Percentiles rank a stretch among this genome's conserved stretches.
Conservation (phyloP, 2,113 vertebrate genomes). For the Tychaedon coryphoeus region DNA sequence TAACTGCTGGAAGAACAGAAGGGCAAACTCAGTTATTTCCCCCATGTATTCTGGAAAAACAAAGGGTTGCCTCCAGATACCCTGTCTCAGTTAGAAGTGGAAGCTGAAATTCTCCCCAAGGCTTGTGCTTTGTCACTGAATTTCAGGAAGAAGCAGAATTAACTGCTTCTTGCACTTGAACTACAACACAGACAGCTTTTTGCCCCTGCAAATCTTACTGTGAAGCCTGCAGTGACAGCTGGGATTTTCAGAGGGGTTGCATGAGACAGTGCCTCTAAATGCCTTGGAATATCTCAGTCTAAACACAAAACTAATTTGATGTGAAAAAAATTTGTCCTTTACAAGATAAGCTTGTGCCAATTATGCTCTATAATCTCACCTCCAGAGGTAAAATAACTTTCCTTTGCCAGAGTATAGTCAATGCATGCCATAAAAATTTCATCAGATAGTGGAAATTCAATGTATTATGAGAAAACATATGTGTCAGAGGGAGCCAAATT, state of each 20-base stretch:
- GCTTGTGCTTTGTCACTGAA: neutral
- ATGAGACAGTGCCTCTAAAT: neutral
- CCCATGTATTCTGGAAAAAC: neutral
- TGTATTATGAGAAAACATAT: neutral
- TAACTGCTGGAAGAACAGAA: neutral
- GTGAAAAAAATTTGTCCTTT: neutral
- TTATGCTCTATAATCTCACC: neutral
- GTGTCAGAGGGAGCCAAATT: neutral
- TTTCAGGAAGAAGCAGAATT: neutral
- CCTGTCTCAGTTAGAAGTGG: neutral
- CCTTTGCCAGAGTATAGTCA: neutral
- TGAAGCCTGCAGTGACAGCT: neutral
- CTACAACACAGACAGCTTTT: neutral
- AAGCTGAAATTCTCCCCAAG: neutral
- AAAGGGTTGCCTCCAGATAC: neutral
- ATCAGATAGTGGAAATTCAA: neutral
- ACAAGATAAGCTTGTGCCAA: neutral
- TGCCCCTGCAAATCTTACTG: neutral
- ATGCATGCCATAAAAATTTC: neutral
- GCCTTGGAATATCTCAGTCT: neutral
- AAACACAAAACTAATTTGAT: constrained; percentile 2
- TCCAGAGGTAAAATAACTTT: neutral
- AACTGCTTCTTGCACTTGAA: neutral
- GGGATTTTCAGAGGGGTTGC: neutral
- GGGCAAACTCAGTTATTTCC: neutral